Evolutionary conservation across 2,797 vertebrate species (phyloP).

Genomic region (Parambassis ranga): DNA sequence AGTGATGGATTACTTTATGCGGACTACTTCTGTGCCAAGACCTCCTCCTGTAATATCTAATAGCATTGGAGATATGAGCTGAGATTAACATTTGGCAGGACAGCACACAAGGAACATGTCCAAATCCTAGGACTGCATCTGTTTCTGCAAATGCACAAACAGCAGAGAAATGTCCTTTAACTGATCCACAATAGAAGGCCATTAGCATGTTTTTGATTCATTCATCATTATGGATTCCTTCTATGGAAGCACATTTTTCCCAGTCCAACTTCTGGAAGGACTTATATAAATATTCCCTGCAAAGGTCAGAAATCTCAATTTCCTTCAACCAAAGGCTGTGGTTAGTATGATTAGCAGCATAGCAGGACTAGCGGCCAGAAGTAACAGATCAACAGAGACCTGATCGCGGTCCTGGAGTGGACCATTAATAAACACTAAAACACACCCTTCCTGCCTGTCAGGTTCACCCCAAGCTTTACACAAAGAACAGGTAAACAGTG

Average conservation of each 20-base stretch:
- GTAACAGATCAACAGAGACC: slow-evolving; percentile 9
- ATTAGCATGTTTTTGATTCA: neutral
- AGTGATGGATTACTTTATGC: neutral
- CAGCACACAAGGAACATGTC: neutral
- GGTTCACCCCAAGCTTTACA: neutral
- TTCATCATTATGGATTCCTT: neutral
- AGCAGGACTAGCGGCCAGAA: slow-evolving; percentile 4
- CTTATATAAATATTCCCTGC: neutral
- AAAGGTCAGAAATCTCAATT: neutral
- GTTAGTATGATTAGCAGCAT: slow-evolving; percentile 12
- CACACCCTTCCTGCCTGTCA: neutral
- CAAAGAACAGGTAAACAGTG: neutral
- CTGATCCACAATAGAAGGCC: neutral
- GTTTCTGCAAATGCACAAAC: neutral
- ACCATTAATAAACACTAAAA: neutral
- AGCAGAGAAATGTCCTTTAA: neutral
- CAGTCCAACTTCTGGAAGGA: neutral
- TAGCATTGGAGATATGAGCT: slow-evolving; percentile 11
- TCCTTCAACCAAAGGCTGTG: slow-evolving; percentile 2
- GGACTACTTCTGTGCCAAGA: neutral
- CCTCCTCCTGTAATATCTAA: slow-evolving; percentile 7
- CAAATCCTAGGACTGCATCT: neutral
- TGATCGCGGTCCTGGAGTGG: neutral
- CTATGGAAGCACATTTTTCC: neutral
- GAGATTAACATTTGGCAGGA: neutral